Conservation (phyloP, 2,113 vertebrate species). For the Chlorodrepanis virens region DNA sequence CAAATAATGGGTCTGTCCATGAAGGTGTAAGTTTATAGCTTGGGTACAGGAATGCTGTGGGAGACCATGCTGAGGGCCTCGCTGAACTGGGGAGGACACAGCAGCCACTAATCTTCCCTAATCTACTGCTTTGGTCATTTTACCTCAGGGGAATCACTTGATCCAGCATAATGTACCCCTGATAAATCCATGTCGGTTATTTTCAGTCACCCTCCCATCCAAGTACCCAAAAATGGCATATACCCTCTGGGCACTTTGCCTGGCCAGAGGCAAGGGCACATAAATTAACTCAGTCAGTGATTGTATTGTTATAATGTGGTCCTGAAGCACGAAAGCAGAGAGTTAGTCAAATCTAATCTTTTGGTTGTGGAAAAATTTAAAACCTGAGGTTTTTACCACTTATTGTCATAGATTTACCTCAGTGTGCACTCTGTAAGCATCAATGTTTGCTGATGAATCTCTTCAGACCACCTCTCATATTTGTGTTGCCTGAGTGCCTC, state of each 20-base stretch:
- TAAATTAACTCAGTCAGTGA: background rate
- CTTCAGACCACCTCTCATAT: background rate
- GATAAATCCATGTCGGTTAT: background rate
- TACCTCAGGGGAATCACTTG: background rate
- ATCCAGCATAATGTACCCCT: background rate
- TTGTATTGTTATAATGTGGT: accelerated
- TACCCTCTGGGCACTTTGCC: background rate
- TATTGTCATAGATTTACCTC: background rate
- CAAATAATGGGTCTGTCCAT: background rate
- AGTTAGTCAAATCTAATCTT: background rate
- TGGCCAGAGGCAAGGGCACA: background rate
- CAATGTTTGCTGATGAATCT: background rate
- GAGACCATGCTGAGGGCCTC: background rate
- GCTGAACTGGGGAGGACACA: background rate
- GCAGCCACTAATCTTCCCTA: background rate
- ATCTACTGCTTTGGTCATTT: background rate
- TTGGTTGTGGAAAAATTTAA: background rate
- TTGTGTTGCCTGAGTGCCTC: background rate
- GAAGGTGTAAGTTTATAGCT: background rate
- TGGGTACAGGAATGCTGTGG: background rate
- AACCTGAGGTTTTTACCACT: background rate
- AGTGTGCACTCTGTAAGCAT: background rate
- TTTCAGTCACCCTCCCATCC: background rate
- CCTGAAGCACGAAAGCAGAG: background rate
- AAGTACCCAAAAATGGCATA: background rate